Conservation (phyloP, 2,888 invertebrate species). For the Pristionchus arcanus region DNA sequence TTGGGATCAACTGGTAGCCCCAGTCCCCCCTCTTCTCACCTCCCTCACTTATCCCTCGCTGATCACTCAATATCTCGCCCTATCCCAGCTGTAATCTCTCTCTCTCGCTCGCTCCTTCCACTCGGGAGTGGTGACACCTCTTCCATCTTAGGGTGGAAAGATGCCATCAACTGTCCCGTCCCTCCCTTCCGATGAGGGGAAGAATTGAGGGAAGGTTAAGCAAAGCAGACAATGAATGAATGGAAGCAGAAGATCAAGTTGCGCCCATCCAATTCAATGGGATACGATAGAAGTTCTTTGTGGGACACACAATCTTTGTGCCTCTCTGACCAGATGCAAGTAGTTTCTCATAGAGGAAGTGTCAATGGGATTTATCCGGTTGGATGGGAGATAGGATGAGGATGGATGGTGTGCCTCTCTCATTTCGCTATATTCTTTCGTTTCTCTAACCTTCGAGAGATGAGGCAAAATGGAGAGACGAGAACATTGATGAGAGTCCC, state of each 20-base stretch:
- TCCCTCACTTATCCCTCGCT: not conserved
- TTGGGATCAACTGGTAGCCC: not conserved
- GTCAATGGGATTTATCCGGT: slow-evolving; percentile 29
- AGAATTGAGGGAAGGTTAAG: not conserved
- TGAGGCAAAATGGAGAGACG: no score
- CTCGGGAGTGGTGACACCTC: slow-evolving; percentile 34
- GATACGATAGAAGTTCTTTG: slow-evolving; percentile 17
- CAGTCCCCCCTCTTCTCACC: not conserved
- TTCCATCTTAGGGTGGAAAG: not conserved
- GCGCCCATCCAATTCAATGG: not conserved
- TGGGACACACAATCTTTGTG: not conserved
- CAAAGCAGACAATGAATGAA: not conserved
- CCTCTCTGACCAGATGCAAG: not conserved
- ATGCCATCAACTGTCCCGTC: not conserved
- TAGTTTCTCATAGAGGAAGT: slow-evolving; percentile 10
- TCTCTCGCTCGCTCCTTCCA: no score
- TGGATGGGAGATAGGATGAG: not conserved
- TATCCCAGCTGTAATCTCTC: not conserved
- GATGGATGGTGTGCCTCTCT: no score
- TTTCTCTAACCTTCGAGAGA: no score
- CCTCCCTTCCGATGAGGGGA: not conserved
- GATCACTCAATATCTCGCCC: slow-evolving; percentile 26
- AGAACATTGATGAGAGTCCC: no score
- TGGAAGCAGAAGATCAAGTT: not conserved
- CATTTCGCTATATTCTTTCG: no score